phyloP scores from a whole-genome alignment of 2,797 vertebrate genomes.

The Furcifer pardalis region DNA sequence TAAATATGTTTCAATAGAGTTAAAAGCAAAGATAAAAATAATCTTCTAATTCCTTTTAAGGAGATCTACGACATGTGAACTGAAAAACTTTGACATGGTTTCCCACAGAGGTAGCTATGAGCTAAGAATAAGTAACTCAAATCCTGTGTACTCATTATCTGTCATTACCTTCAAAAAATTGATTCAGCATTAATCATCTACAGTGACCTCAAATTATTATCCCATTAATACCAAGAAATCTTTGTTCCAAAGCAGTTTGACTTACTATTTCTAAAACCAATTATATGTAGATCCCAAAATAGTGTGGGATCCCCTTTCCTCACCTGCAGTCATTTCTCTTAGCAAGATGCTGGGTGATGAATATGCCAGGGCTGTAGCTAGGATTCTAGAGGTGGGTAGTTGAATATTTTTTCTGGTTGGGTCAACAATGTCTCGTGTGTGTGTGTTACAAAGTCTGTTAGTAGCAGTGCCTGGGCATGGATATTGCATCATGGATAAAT shows the following conservation, averaged over 20 bases:
- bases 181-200: fast-evolving
- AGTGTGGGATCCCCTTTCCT: too few relatives aligned
- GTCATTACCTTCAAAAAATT: background rate
- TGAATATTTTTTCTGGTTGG: too few relatives aligned
- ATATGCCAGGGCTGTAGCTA: too few relatives aligned
- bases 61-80: fast-evolving
- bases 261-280: background rate
- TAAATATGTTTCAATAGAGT: background rate
- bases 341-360: too few relatives aligned
- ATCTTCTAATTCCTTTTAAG: background rate
- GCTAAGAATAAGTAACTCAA: fast-evolving
- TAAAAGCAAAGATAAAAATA: background rate
- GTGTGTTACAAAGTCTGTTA: too few relatives aligned
- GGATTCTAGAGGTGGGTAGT: too few relatives aligned
- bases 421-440: too few relatives aligned
- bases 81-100: slow-evolving; percentile 12
- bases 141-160: background rate
- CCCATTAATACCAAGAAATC: background rate
- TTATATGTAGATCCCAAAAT: background rate
- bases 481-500: too few relatives aligned
- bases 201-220: background rate
- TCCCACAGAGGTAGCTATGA: background rate
- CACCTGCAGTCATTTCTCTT: background rate
- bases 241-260: background rate
- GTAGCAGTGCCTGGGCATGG: too few relatives aligned